Evolutionary conservation across 2,797 vertebrate genomes (phyloP).

Genomic region (Phataginus tetradactyla): DNA sequence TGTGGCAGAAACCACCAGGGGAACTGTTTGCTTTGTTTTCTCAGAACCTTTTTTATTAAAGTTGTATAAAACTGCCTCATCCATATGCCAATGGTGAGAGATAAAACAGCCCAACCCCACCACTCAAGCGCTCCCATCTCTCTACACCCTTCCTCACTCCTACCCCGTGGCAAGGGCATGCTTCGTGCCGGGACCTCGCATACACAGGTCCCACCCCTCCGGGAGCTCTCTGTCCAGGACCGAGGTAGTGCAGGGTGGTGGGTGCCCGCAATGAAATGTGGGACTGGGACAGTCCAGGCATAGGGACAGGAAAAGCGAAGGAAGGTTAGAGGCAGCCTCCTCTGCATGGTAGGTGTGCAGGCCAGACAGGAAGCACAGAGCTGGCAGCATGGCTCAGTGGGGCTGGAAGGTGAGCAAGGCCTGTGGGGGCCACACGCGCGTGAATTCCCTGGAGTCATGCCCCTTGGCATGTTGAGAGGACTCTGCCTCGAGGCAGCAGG

Average conservation of each 20-base stretch:
- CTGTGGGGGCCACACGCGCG: accelerated
- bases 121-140: not conserved
- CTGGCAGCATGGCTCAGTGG: not conserved
- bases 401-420: not conserved
- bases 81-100: not conserved
- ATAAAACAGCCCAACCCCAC: not conserved
- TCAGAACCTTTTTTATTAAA: not conserved
- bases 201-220: not conserved
- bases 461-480: not conserved
- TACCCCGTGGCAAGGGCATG: not conserved
- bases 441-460: not conserved
- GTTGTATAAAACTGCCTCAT: not conserved
- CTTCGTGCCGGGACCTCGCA: not conserved
- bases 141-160: not conserved
- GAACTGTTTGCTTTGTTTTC: not conserved
- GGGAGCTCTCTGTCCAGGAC: not conserved
- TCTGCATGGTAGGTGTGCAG: not conserved
- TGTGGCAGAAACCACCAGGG: not conserved
- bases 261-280: not conserved
- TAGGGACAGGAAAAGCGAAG: not conserved
- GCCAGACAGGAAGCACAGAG: not conserved
- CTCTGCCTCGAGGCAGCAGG: not conserved
- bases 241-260: not conserved
- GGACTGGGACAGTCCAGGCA: not conserved
- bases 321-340: not conserved